Conservation (phyloP, 2,113 vertebrate genomes). For the Cygnus atratus region DNA sequence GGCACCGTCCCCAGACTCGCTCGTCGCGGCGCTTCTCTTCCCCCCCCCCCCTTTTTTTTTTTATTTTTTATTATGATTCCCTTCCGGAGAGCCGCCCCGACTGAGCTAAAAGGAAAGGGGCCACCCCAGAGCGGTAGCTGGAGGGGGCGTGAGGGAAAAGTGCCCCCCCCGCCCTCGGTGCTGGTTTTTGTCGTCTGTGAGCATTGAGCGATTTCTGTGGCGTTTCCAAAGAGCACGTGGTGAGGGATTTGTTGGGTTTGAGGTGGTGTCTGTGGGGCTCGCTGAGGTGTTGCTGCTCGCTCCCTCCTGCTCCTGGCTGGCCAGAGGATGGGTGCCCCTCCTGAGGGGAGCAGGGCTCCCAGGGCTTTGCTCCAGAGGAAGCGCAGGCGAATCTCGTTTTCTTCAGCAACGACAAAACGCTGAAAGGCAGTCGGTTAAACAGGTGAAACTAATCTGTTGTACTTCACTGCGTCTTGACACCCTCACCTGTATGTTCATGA, state of each 20-base stretch:
- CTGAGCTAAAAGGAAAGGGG: background rate
- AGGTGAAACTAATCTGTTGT: background rate
- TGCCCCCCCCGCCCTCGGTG: fast-evolving
- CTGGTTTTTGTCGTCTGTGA: background rate
- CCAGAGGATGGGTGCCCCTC: background rate
- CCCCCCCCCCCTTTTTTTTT: too few species aligned
- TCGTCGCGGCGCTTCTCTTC: too few species aligned
- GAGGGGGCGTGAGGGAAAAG: background rate
- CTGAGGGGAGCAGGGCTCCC: background rate
- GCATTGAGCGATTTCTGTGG: background rate
- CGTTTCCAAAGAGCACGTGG: too few species aligned
- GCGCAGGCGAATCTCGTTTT: background rate
- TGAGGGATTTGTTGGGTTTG: background rate
- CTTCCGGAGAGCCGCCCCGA: background rate
- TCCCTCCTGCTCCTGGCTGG: background rate
- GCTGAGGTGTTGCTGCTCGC: background rate
- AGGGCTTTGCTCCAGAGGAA: background rate
- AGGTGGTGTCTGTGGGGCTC: background rate
- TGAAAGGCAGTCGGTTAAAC: background rate
- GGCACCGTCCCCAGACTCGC: background rate
- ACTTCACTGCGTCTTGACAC: background rate
- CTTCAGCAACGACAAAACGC: background rate
- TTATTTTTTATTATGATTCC: too few species aligned
- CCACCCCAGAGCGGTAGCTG: background rate
- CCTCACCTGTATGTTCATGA: background rate